Evolutionary conservation across 2,113 vertebrate genomes (phyloP).

Genomic region (Gadus chalcogrammus): DNA sequence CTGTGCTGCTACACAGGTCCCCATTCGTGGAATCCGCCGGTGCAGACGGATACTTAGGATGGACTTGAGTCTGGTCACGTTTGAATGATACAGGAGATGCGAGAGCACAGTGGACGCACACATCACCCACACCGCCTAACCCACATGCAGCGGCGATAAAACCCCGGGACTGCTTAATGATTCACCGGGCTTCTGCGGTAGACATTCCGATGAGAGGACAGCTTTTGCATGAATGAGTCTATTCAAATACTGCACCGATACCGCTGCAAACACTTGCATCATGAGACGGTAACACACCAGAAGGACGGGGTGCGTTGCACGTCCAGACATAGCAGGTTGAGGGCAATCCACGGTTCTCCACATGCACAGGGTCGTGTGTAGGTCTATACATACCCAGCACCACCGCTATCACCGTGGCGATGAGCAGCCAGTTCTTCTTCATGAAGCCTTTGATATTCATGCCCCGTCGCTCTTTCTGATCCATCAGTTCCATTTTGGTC

Average conservation of each 20-base stretch:
- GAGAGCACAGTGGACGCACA: constrained; percentile 25
- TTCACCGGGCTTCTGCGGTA: too few relatives aligned
- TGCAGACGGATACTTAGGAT: too few relatives aligned
- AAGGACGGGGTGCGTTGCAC: too few relatives aligned
- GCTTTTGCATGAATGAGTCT: too few relatives aligned
- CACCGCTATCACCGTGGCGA: constrained; percentile 83
- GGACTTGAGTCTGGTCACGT: constrained; percentile 65
- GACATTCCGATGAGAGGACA: too few relatives aligned
- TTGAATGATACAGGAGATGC: constrained; percentile 47
- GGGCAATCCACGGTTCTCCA: not conserved
- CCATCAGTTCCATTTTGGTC: constrained; percentile 70
- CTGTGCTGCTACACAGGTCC: not conserved
- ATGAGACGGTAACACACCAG: too few relatives aligned
- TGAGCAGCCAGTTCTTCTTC: constrained; percentile 86
- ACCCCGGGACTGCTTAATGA: too few relatives aligned
- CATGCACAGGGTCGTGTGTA: constrained; percentile 10
- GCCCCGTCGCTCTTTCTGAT: constrained; percentile 67
- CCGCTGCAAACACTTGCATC: too few relatives aligned
- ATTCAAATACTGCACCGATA: too few relatives aligned
- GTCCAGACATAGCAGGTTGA: constrained; percentile 6
- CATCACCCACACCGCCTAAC: not conserved
- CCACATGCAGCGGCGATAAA: too few relatives aligned
- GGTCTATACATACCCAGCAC: constrained; percentile 79
- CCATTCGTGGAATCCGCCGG: too few relatives aligned
- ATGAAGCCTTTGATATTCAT: constrained; percentile 72